Evolutionary conservation across 2,797 vertebrate genomes (phyloP), one percentile per base, ranked within the genome.

Genomic region (Pampus argenteus): DNA sequence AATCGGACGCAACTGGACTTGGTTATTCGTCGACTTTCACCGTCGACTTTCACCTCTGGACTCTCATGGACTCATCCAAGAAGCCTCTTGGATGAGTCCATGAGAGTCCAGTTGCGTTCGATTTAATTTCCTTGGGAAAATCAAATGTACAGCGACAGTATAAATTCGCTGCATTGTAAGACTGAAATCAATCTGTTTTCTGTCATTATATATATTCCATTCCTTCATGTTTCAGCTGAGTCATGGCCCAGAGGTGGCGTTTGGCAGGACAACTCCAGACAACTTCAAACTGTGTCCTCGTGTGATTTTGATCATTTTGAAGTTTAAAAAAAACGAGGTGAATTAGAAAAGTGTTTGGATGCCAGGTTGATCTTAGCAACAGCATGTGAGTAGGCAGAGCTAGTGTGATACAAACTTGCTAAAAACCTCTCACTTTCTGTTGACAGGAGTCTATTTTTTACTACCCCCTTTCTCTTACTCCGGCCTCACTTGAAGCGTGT

Each of bases 381-480:
- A 89, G 86, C 78, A 83, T 88, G 85, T 87, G 85, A 86, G 91
- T 87, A 82, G 85, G 82, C 72, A 79, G 79, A 44, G 75, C 51
- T 69, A 63, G 66, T 79, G 84, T 83, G 67, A 83, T 78, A 76
- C 18, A 11, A 87, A 71, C 69, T 74, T 22, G 40, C 57, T n/a
- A 61, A 7, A 51, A 79, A 61, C 18, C 18, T 81, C 76, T 58
- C 71, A 66, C 49, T 76, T 73, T 75, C 56, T 68, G 52, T 70
- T 26, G 52, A 34, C 29, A 59, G 66, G 49, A 36, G 31, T 49
- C 18, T 49, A n/a, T n/a, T 40, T 70, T 50, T 69, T 8, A 44
- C 28, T 47, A 67, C 57, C 55, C 62, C 18, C 38, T 65, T 76
- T 70, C 54, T 69, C 42, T 44, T 20, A 55, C 49, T 65, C 23